These are phyloP conservation scores for Taphrorychus bicolor DNA, from an alignment of 2,888 invertebrate species.

Conservation along the genomic window DNA sequence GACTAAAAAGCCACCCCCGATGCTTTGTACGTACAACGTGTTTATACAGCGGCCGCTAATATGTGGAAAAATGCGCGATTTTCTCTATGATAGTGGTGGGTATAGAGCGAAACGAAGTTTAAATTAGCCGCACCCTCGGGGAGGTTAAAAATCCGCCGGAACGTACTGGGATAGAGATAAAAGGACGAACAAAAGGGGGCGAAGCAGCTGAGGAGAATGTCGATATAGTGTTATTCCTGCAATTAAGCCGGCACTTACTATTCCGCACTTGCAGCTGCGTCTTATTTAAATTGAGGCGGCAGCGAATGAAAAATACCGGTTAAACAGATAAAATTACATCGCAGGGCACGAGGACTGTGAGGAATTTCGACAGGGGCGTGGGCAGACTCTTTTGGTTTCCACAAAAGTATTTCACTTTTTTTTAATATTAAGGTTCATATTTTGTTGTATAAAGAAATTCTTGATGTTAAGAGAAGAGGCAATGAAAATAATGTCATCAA, in stretches of 20 bases:
- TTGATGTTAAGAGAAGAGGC: no score
- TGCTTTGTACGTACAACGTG: neutral
- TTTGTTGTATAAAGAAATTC: no score
- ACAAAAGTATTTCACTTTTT: no score
- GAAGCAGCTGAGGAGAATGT: slow-evolving; percentile 13
- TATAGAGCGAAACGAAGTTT: neutral
- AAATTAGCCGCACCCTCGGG: neutral
- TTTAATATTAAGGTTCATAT: no score
- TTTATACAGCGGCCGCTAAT: neutral
- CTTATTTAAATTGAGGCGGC: slow-evolving; percentile 37
- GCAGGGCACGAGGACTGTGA: slow-evolving; percentile 14
- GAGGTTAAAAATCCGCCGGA: neutral
- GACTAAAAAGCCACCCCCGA: slow-evolving; percentile 8
- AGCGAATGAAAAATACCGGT: slow-evolving; percentile 35
- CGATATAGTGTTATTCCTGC: slow-evolving; percentile 31
- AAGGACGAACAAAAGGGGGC: slow-evolving; percentile 14
- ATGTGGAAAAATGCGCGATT: neutral
- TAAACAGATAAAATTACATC: slow-evolving; percentile 38
- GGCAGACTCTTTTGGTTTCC: no score
- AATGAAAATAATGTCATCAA: no score
- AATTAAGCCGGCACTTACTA: slow-evolving; percentile 37
- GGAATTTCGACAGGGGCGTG: neutral
- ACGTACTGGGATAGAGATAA: slow-evolving; percentile 12
- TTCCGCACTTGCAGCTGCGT: slow-evolving; percentile 38
- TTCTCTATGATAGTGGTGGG: neutral